phyloP scores from a whole-genome alignment of 64 coral and sea anemone species.

The Catalaphyllia jardinei region DNA sequence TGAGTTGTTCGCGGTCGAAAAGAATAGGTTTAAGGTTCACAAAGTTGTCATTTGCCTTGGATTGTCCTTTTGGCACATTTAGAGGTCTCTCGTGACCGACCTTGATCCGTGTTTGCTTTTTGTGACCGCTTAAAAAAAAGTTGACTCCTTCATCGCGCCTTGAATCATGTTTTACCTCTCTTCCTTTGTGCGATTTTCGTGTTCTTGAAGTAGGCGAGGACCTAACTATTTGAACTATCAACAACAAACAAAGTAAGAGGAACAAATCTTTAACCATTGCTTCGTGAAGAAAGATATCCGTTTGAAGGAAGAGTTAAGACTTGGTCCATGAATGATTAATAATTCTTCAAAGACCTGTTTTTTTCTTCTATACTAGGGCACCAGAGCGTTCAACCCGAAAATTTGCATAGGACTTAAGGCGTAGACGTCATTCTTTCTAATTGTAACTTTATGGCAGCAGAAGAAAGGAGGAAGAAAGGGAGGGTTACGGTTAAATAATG shows the following conservation, averaged over 20 bases:
- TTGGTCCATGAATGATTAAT: slow-evolving; percentile 22
- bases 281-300: neutral
- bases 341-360: neutral
- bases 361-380: neutral
- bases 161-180: neutral
- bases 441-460: neutral
- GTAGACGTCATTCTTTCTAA: neutral
- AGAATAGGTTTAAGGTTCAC: neutral
- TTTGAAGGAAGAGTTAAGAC: neutral
- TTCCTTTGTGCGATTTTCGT: neutral
- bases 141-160: neutral
- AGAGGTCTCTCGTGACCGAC: neutral
- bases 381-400: slow-evolving; percentile 18
- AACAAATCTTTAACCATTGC: neutral
- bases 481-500: no score
- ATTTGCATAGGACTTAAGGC: neutral
- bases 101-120: neutral
- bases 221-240: neutral
- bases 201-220: neutral
- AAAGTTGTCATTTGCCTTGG: neutral
- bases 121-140: neutral
- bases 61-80: neutral
- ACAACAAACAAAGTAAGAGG: neutral
- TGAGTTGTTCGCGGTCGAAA: slow-evolving; percentile 23
- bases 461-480: no score